Base-by-base conservation (phyloP, 2,797 vertebrate species). In the Anguilla anguilla region DNA sequence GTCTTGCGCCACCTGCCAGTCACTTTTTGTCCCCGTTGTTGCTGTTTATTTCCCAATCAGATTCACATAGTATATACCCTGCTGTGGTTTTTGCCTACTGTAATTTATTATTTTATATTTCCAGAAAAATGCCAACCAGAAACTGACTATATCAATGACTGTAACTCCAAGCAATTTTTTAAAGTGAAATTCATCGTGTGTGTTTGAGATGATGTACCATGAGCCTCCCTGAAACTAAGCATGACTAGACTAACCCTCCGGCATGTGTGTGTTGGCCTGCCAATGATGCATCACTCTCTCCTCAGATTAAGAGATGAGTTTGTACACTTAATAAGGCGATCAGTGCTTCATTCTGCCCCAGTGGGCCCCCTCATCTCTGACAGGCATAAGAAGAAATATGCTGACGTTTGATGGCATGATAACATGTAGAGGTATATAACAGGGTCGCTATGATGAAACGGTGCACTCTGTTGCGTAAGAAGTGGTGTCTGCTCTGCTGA, bases 371-470 rank as follows among this genome's bases (percentile, higher is more conserved):
- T 22, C 3, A 35, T 15, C 69, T 11, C 69, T 74, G 28, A 15
- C 39, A 3, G 46, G 9, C 77, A 79, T 79, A 4, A 46, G 35
- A 17, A 51, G 79, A 51, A 82, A 82, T 31, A 31, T 17, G 15
- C 81, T 87, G 85, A 88, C 72, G 51, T 86, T 91, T 88, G 86
- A 43, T 59, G 15, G 22, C 22, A 25, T 64, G 19, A 53, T 53
- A 87, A 85, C 53, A 86, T 49, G 88, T 81, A 89, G 74, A 87
- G 39, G 51, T 6, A 59, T 19, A 90, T 74, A 83, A 85, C 64
- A 77, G 74, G 77, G 86, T 28, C 64, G 22, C 2, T 82, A 19
- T 82, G 79, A 51, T 82, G 19, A 10, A 19, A 49, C 19, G 46
- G 46, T 25, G 43, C 46, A n/a, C 13, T 5, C 69, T 39, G 0